A percentile compares a stretch with the other conserved stretches of the same genome.
Conservation (phyloP, 2,888 invertebrate species). For the Brenthis ino region DNA sequence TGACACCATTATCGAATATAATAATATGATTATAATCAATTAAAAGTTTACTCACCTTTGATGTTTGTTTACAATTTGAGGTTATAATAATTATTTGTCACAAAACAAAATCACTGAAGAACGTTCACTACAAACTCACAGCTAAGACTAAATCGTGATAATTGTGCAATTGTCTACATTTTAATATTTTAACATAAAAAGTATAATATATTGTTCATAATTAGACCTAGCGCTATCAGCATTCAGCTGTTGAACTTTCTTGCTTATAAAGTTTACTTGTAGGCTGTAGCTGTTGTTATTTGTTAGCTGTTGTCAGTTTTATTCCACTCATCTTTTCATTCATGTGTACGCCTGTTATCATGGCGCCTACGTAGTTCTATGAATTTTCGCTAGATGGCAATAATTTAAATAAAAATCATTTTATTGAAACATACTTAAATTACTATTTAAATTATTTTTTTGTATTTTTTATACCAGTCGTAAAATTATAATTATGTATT, state of each 20-base stretch:
- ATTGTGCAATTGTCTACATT: constrained; percentile 38
- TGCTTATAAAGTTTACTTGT: constrained; percentile 30
- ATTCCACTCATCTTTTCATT: constrained; percentile 33
- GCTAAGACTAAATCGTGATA: constrained; percentile 37
- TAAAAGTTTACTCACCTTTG: constrained; percentile 30
- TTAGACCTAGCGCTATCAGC: constrained; percentile 42
- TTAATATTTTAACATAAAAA: constrained; percentile 40
- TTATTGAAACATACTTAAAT: too few species aligned
- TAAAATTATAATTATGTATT: too few species aligned
- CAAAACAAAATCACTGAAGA: constrained; percentile 28
- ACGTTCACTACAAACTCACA: constrained; percentile 32
- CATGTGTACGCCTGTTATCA: constrained; percentile 22
- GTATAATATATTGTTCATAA: constrained; percentile 37
- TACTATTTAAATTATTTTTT: too few species aligned
- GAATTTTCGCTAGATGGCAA: constrained; percentile 41
- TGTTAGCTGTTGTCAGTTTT: constrained; percentile 33
- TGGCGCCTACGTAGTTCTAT: constrained; percentile 30
- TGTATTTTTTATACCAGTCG: too few species aligned
- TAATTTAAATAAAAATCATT: neutral
- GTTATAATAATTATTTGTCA: constrained; percentile 38
- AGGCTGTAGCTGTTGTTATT: neutral
- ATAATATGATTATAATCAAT: neutral
- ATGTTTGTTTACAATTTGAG: constrained; percentile 45
- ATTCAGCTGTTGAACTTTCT: constrained; percentile 46
- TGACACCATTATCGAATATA: neutral